Evolutionary conservation across 2,888 invertebrate species (phyloP).

Genomic region (Keiferia lycopersicella): DNA sequence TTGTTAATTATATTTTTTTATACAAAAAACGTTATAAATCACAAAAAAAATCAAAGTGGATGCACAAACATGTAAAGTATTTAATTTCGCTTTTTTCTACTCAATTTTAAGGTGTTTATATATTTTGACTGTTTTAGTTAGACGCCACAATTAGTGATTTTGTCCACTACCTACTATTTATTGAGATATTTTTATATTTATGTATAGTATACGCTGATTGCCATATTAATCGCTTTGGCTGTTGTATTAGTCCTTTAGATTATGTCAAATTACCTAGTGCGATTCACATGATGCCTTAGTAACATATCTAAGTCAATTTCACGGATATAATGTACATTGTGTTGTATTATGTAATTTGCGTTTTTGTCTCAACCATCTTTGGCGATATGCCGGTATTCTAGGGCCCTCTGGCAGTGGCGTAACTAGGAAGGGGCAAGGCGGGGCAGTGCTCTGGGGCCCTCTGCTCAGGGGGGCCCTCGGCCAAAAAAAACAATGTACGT

Average conservation of each 20-base stretch:
- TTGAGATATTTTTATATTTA: conserved; percentile 50
- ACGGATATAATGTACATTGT: conserved; percentile 58
- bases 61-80: conserved; percentile 70
- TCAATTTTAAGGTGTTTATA: conserved; percentile 70
- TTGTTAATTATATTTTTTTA: conserved; percentile 67
- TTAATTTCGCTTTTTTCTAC: conserved; percentile 63
- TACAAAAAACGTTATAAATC: conserved; percentile 64
- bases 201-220: conserved; percentile 61
- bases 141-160: conserved; percentile 47
- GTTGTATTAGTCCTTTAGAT: conserved; percentile 75
- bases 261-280: conserved; percentile 75
- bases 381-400: conserved; percentile 7
- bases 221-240: conserved; percentile 77
- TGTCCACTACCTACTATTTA: conserved; percentile 45
- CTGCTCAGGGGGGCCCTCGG: no score
- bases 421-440: no score
- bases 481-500: no score
- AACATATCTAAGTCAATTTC: conserved; percentile 81
- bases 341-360: conserved; percentile 53
- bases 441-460: no score
- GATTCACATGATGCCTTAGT: conserved; percentile 81
- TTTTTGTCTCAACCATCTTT: conserved; percentile 8
- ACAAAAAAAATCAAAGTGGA: conserved; percentile 69
- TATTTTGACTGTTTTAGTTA: conserved; percentile 70
- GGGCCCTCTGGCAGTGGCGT: no score